These are phyloP conservation scores for Grallaria varia DNA, from an alignment of 2,113 vertebrate species.

Conservation along the genomic window DNA sequence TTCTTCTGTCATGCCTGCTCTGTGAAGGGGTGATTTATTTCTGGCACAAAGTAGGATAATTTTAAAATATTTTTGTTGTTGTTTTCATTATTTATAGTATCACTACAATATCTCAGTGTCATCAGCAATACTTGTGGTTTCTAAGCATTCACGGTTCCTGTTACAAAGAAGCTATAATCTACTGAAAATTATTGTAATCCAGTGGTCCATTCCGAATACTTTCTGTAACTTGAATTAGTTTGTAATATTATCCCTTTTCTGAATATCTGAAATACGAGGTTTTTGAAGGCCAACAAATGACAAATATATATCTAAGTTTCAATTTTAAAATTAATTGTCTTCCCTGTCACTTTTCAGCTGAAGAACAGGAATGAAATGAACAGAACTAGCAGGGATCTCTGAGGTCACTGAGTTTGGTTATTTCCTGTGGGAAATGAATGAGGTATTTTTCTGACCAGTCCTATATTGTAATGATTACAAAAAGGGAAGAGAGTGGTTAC, in stretches of 20 bases:
- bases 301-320: neutral
- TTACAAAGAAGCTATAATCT: neutral
- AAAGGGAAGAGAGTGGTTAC: neutral
- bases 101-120: neutral
- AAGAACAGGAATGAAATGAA: neutral
- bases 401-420: fast-evolving
- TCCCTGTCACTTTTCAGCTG: neutral
- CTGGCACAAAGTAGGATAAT: neutral
- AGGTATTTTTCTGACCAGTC: neutral
- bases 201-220: neutral
- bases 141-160: neutral
- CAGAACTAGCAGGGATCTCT: neutral
- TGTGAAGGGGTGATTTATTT: neutral
- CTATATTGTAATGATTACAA: neutral
- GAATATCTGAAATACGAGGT: neutral
- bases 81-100: neutral
- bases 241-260: neutral
- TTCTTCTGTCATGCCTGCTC: neutral
- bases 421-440: neutral
- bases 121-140: neutral
- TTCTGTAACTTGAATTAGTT: neutral
- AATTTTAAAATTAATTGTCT: neutral
- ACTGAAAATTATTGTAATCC: neutral
- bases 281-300: neutral
- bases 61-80: neutral